Base-by-base conservation (phyloP, 2,113 vertebrate genomes). In the Hypanus sabinus region DNA sequence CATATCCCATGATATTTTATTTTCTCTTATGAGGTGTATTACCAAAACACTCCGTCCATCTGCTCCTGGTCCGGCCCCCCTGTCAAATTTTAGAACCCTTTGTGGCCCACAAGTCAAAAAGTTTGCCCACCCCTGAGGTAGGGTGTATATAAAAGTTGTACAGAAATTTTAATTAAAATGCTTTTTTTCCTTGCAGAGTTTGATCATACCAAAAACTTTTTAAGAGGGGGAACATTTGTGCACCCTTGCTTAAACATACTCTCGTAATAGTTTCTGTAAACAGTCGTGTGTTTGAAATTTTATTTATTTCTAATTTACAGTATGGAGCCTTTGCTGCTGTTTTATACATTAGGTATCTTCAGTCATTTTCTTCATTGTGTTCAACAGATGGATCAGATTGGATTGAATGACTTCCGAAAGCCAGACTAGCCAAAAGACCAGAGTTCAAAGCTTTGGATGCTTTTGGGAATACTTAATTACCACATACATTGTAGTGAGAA, bases 391-490 rank as follows among this genome's bases (percentile, higher is more conserved):
- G 60, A n/a, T 62, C 83, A 62, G 12, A 87, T 55, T 87, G 57
- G 83, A 87, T 87, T 27, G 3, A 8, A 76, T 76, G 73, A 16
- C 76, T 2, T 88, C 57, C 2, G 60, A 90, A 60, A 90, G 9
- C 60, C 16, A 62, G 24, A 1, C 57, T 14, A 60, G 57, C 62
- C 57, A 88, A 62, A n/a, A 88, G 57, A 12, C 57, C 57, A 65
- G 62, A n/a, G n/a, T 90, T 90, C 60, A 33, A n/a, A 65, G 22
- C n/a, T 65, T 16, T 33, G 30, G 30, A 5, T 18, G n/a, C 11
- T 90, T 65, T 90, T n/a, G 2, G 65, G 60, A 90, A 90, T 90
- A n/a, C 57, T 68, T 90, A n/a, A n/a, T 90, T n/a, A 90, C 85
- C 22, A 65, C 0, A 60, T 68, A 33, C n/a, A 65, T 30, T 62